phyloP scores from a whole-genome alignment of 2,888 invertebrate genomes.

The Odontothrips loti region DNA sequence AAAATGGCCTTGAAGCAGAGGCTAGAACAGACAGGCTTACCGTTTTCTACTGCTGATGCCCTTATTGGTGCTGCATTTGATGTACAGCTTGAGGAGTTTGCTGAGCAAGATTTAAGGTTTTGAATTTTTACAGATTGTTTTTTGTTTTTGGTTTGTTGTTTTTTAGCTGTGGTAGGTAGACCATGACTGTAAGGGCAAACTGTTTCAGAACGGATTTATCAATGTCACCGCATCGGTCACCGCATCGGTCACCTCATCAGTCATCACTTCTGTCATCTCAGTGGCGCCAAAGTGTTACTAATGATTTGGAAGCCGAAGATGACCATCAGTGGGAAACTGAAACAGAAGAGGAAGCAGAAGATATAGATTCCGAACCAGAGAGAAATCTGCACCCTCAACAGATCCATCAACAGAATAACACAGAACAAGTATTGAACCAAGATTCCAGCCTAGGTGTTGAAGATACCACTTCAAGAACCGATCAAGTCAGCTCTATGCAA shows the following conservation, averaged over 20 bases:
- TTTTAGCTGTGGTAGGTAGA: no score
- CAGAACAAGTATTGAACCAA: neutral
- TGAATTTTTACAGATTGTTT: neutral
- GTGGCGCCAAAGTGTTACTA: neutral
- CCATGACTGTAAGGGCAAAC: no score
- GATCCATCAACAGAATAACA: neutral
- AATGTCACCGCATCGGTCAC: neutral
- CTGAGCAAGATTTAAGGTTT: slow-evolving; percentile 32
- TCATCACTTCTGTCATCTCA: neutral
- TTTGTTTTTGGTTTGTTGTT: neutral
- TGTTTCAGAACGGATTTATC: neutral
- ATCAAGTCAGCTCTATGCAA: neutral
- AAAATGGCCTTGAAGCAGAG: slow-evolving; percentile 56
- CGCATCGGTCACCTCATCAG: no score
- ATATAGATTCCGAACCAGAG: neutral
- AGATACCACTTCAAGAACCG: neutral
- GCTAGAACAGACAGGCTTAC: slow-evolving; percentile 55
- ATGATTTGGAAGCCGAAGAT: neutral
- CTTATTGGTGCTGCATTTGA: slow-evolving; percentile 69
- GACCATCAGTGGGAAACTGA: slow-evolving; percentile 14
- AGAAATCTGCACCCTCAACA: neutral
- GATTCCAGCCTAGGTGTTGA: no score
- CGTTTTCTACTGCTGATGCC: slow-evolving; percentile 64
- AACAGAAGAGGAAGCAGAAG: slow-evolving; percentile 5
- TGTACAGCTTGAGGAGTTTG: slow-evolving; percentile 61